Evolutionary conservation across 2,797 vertebrate species (phyloP), one percentile per base, ranked within the genome.

Genomic region (Premnoplex brunnescens): DNA sequence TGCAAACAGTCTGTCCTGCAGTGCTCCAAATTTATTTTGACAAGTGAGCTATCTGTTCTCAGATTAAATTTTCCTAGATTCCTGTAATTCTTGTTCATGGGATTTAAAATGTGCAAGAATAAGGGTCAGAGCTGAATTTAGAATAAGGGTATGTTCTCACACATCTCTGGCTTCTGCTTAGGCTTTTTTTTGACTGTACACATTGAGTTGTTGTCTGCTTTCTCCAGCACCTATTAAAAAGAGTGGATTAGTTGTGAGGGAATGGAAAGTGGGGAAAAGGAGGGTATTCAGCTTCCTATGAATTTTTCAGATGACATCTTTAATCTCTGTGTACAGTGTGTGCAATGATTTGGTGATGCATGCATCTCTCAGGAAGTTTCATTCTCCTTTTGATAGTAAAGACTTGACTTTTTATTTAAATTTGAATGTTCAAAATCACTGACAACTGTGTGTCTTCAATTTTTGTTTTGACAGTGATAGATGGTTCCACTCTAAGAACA

Each of bases 401-500:
- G 51, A 59, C 18, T 56, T 0, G 3, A 37, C n/a, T 60, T 69
- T 81, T 68, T 22, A n/a, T 76, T 89, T 66, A 74, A 78, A 48
- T 49, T 32, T 90, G 17, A 59, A 18, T 37, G 48, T 67, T 94
- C 17, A 85, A 55, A 88, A 51, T 63, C 24, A 32, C 60, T 76
- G 58, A 76, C 36, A 64, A 67, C 58, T 91, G n/a, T 22, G 3
- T 68, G 36, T 94, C 49, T 88, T 89, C 32, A 7, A 30, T 90
- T 58, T 94, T 82, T 88, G 46, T 79, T 93, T 97, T 96, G 97
- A 44, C 96, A 99, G 99, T 99, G 77, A 97, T 99, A 88, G 99
- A 99, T 95, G 99, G 99, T 34, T 99, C 98, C 30, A 78, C 98
- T 34, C 97, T 99, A 90, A 99, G 97, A 98, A 98, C 98, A 96